A percentile compares a stretch with the other conserved stretches of the same genome.
Conservation (phyloP, 2,888 invertebrate genomes). For the Epinotia brunnichana region DNA sequence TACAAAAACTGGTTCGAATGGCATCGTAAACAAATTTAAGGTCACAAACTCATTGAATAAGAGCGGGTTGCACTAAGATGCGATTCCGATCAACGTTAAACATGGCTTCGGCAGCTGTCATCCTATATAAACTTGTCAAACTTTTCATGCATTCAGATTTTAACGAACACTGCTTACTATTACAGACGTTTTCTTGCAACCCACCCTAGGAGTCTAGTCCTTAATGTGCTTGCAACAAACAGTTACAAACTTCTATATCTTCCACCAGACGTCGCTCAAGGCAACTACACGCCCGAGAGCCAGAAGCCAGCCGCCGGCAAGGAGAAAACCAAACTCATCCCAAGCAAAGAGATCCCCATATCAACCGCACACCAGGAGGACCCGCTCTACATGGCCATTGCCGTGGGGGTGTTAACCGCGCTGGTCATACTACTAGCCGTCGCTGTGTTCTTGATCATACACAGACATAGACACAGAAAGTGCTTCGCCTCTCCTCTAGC, state of each 20-base stretch:
- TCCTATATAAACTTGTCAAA: too few species aligned
- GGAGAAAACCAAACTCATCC: slow-evolving; percentile 76
- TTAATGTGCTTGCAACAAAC: too few species aligned
- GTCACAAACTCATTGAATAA: too few species aligned
- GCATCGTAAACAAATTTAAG: too few species aligned
- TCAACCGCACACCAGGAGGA: slow-evolving; percentile 88
- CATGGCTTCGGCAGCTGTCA: too few species aligned
- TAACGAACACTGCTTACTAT: too few species aligned
- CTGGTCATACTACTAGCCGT: slow-evolving; percentile 88
- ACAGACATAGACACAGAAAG: slow-evolving; percentile 88
- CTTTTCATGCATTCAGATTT: too few species aligned
- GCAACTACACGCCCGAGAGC: slow-evolving; percentile 89
- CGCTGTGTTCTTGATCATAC: slow-evolving; percentile 88
- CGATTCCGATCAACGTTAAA: too few species aligned
- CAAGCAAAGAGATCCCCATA: slow-evolving; percentile 85
- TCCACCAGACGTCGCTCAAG: slow-evolving; percentile 85
- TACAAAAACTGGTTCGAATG: too few species aligned
- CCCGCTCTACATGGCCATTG: slow-evolving; percentile 89
- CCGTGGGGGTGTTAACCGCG: slow-evolving; percentile 89
- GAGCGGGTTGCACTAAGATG: too few species aligned
- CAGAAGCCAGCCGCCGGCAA: slow-evolving; percentile 81
- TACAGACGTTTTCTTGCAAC: too few species aligned
- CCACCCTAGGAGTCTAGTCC: too few species aligned
- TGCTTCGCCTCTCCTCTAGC: slow-evolving; percentile 89
- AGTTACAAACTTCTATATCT: slow-evolving; percentile 1